phyloP scores from a whole-genome alignment of 2,113 vertebrate genomes.

The Carlito syrichta region DNA sequence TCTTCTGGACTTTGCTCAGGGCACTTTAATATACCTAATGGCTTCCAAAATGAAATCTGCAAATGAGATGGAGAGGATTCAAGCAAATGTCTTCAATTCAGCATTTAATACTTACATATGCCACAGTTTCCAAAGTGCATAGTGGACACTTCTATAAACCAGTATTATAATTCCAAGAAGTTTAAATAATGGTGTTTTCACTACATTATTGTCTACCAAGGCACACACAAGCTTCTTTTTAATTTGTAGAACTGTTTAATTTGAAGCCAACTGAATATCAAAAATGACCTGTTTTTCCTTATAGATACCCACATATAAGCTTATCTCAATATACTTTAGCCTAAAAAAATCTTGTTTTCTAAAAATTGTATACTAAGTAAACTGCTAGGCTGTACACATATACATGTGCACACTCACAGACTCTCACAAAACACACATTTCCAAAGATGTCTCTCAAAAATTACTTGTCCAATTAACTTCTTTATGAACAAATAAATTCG shows the following conservation, averaged over 20 bases:
- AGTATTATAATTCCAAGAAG: neutral
- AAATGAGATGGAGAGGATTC: neutral
- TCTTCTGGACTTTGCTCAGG: neutral
- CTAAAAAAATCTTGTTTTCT: neutral
- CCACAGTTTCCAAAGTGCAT: neutral
- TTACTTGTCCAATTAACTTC: slow-evolving; percentile 14
- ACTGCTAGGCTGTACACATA: neutral
- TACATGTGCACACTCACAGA: neutral
- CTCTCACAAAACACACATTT: neutral
- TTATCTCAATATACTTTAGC: neutral
- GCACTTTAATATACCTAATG: neutral
- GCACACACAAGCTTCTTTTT: neutral
- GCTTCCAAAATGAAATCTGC: neutral
- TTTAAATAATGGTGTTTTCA: neutral
- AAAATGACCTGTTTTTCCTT: neutral
- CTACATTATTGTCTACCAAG: neutral
- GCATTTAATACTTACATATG: neutral
- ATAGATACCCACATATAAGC: neutral
- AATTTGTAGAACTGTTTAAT: neutral
- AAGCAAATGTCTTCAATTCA: neutral
- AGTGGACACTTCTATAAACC: neutral
- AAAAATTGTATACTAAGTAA: neutral
- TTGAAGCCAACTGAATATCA: neutral
- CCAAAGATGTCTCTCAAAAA: slow-evolving; percentile 46
- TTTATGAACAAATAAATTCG: slow-evolving; percentile 63